Evolutionary conservation across 2,797 vertebrate genomes (phyloP), one percentile per base, ranked within the genome.

Genomic region (Leptatherina wallacei): DNA sequence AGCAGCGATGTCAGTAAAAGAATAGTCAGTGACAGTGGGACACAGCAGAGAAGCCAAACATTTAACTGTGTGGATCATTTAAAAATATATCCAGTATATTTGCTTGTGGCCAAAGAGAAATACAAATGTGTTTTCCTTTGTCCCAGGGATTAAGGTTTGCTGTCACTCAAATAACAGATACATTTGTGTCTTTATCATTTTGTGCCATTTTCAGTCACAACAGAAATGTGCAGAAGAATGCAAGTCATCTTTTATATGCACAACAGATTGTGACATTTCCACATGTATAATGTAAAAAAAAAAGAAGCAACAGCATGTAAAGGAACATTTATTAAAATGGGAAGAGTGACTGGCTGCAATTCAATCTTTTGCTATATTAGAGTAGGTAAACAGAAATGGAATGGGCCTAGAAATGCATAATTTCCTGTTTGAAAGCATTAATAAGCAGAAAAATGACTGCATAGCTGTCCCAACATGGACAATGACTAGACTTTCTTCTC

Each of bases 1-100:
- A 74, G 51, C 20, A 72, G 64, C 22, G 61, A 67, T 77, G 75
- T 84, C 75, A 83, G 47, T 58, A 58, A 86, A 67, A 85, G 76
- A 75, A 77, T 36, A 80, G 57, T 63, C 47, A 74, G 40, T 69
- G 57, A 80, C 40, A 42, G 0, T 32, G 49, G 14, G 33, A 58
- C 54, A 75, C 57, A 51, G 33, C 24, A 79, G 14, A 65, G 22
- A 1, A 22, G 30, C 24, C 24, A 16, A 35, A 67, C 13, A 35
- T 27, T 27, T 2, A 69, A 71, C 54, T 38, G 36, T 40, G 4
- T 11, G 10, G 27, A 69, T 49, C 11, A 13, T n/a, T 44, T 33
- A 52, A 7, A 83, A 42, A 16, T 18, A 13, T 42, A 42, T 16
- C 5, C 47, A 22, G 9, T 22, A 8, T 9, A 51, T 51, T 51